Evolutionary conservation across 2,888 invertebrate genomes (phyloP).

Genomic region (Eupeodes luniger): DNA sequence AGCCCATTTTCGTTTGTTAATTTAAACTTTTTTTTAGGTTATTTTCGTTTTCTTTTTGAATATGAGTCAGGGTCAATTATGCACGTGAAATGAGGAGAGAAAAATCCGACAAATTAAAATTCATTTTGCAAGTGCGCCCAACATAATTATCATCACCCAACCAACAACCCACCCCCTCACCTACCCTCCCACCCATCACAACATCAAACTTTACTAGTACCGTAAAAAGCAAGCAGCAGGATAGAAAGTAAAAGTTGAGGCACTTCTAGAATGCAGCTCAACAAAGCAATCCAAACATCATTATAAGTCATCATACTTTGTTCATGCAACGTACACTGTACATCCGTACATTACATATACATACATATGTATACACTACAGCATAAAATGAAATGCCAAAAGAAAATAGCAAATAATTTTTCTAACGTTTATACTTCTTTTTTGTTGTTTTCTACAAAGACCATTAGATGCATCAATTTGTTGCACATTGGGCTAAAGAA

Average conservation of each 20-base stretch:
- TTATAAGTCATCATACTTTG: slow-evolving; percentile 15
- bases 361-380: neutral
- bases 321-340: neutral
- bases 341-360: neutral
- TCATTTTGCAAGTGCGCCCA: slow-evolving; percentile 55
- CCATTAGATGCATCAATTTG: slow-evolving; percentile 74
- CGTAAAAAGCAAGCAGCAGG: slow-evolving; percentile 1
- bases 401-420: slow-evolving; percentile 50
- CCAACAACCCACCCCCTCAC: neutral
- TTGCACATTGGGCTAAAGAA: slow-evolving; percentile 59
- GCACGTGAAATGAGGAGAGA: slow-evolving; percentile 49
- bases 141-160: neutral
- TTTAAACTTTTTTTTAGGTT: slow-evolving; percentile 21
- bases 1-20: slow-evolving; percentile 46
- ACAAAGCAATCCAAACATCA: slow-evolving; percentile 28
- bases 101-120: slow-evolving; percentile 29
- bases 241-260: slow-evolving; percentile 72
- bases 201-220: neutral
- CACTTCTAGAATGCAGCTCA: slow-evolving; percentile 15
- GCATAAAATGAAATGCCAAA: slow-evolving; percentile 14
- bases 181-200: too few relatives aligned
- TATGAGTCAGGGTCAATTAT: slow-evolving; percentile 73
- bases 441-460: slow-evolving; percentile 17
- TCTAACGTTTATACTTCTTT: slow-evolving; percentile 45
- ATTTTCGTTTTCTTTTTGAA: slow-evolving; percentile 16